Conservation (phyloP, 2,797 vertebrate species). For the Tauraco hartlaubi region DNA sequence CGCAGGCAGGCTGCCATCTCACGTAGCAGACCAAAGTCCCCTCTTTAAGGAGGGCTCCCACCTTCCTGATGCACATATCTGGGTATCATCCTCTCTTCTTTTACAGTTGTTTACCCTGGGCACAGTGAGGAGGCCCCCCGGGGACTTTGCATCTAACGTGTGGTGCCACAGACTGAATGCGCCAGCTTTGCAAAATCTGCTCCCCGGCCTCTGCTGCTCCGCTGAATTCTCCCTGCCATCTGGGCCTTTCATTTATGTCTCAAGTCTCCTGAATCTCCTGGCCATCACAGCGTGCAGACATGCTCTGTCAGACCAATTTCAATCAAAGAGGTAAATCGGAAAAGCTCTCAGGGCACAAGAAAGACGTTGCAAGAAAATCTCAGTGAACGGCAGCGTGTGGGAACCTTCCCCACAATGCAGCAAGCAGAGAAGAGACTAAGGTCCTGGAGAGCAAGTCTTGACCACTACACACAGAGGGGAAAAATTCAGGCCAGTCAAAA, state of each 20-base stretch:
- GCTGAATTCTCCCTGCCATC: not conserved
- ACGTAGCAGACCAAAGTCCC: not conserved
- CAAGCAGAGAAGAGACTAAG: not conserved
- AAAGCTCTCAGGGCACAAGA: not conserved
- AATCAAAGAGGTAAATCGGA: not conserved
- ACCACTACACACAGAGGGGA: not conserved
- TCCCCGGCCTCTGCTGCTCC: not conserved
- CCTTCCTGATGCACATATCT: not conserved
- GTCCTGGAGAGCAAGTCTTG: not conserved
- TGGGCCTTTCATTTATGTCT: not conserved
- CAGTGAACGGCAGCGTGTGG: not conserved
- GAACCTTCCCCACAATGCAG: not conserved
- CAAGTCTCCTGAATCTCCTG: not conserved
- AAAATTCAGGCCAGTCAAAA: not conserved
- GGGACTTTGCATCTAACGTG: not conserved
- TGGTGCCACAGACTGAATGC: not conserved
- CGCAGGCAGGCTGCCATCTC: not conserved
- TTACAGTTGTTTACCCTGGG: not conserved
- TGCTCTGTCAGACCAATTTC: constrained; percentile 25
- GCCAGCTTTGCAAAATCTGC: constrained; percentile 1
- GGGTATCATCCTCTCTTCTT: not conserved
- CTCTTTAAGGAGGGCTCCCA: not conserved
- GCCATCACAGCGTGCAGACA: not conserved
- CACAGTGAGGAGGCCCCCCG: rapidly evolving
- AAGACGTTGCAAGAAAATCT: not conserved